A percentile compares a stretch with the other conserved stretches of the same genome.
phyloP scores from a whole-genome alignment of 2,888 invertebrate genomes.

The Biston stratarius region DNA sequence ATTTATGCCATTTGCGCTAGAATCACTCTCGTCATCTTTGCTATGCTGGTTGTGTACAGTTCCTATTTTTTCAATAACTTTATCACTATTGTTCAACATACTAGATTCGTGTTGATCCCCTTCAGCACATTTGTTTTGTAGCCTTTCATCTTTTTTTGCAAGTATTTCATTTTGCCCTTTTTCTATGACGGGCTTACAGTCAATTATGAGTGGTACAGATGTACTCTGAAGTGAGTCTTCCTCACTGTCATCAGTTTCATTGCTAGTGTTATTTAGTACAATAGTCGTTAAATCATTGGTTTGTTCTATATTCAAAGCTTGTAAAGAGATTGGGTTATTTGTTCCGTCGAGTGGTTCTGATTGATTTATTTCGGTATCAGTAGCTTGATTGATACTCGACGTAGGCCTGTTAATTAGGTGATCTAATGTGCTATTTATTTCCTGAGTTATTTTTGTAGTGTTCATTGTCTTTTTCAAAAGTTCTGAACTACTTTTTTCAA shows the following conservation, averaged over 20 bases:
- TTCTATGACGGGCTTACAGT: conserved; percentile 58
- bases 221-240: neutral
- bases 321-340: conserved; percentile 15
- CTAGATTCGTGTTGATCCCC: conserved; percentile 57
- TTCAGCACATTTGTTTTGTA: conserved; percentile 57
- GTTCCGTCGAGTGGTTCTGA: conserved; percentile 5
- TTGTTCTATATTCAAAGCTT: conserved; percentile 22
- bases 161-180: conserved; percentile 60
- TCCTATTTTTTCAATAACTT: conserved; percentile 60
- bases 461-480: conserved; percentile 54
- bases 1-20: conserved; percentile 23
- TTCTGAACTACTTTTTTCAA: conserved; percentile 59
- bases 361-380: conserved; percentile 21
- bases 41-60: conserved; percentile 51
- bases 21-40: conserved; percentile 38
- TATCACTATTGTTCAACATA: conserved; percentile 55
- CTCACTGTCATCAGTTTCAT: neutral
- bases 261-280: conserved; percentile 24
- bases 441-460: conserved; percentile 50
- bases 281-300: conserved; percentile 7
- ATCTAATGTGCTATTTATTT: conserved; percentile 55
- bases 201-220: conserved; percentile 16
- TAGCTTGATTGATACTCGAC: conserved; percentile 15
- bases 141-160: conserved; percentile 57
- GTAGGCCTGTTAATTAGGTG: conserved; percentile 47